Evolutionary conservation across 2,113 vertebrate genomes (phyloP), one percentile per base, ranked within the genome.

Genomic region (Pantherophis guttatus): DNA sequence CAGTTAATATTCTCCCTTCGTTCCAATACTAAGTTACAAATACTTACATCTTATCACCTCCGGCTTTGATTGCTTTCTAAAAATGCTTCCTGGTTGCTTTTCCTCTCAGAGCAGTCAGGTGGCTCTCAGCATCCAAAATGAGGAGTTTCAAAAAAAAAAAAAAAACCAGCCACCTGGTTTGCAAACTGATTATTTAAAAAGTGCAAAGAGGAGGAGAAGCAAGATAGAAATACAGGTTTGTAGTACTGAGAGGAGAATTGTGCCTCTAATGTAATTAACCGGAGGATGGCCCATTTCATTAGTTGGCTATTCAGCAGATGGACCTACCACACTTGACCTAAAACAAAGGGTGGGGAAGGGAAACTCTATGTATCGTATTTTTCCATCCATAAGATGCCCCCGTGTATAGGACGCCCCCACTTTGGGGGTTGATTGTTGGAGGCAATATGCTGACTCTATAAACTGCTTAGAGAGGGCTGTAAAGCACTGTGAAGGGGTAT

Each of bases 321-420:
- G 10, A n/a, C 39, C 94, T 96, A 90, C 89, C 95, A 91, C 52
- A 75, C 26, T 54, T 57, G 59, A 94, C 89, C 92, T 91, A 94
- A 95, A 97, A 97, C 93, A 96, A 97, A 94, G 8, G 39, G 94
- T 95, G 96, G 29, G 44, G 44, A 94, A 96, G 96, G n/a, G 44
- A 24, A 39, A 94, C 96, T 89, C 96, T 58, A 94, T 97, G 97
- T 9, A 59, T 2, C 21, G 2, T 23, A 59, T 59, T 59, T 59
- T 59, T 59, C 58, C 1, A 2, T 26, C 23, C 26, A 9, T 59
- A 59, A 59, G 58, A 59, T 1, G 0, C 57, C 7, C 21, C 21
- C 57, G 9, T 26, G 58, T 24, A 26, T 59, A 59, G 23, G 23
- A 24, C 58, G 2, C 21, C 58, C 21, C 8, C 7, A 58, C 57